These are phyloP conservation scores for Centropyge bicolor DNA, from an alignment of 2,797 vertebrate species.

Conservation along the genomic window DNA sequence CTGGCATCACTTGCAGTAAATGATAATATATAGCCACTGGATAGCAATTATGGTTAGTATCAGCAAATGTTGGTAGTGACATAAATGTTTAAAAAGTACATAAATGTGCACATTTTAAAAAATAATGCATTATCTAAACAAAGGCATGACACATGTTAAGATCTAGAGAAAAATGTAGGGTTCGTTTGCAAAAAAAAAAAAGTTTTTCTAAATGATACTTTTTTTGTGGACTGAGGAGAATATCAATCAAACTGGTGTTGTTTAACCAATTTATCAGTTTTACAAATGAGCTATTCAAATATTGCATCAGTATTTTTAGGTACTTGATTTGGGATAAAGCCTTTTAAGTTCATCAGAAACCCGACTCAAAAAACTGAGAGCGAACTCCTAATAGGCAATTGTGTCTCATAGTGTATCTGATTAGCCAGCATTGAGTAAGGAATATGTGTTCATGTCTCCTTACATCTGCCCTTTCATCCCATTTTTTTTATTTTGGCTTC, in stretches of 20 bases:
- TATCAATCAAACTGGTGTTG: neutral
- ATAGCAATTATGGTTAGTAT: constrained; percentile 34
- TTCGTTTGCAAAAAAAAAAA: neutral
- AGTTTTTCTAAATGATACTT: neutral
- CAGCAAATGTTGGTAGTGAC: constrained; percentile 11
- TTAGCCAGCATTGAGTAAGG: neutral
- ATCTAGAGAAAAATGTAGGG: neutral
- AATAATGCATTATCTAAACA: neutral
- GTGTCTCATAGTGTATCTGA: constrained; percentile 1
- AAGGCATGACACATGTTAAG: neutral
- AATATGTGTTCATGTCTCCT: neutral
- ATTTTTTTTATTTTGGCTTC: constrained; percentile 25
- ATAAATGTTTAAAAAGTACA: constrained; percentile 8
- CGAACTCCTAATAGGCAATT: neutral
- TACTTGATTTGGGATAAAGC: neutral
- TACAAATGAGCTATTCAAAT: neutral
- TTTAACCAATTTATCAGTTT: neutral
- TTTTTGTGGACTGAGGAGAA: neutral
- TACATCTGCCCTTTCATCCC: constrained; percentile 11
- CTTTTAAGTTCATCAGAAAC: constrained; percentile 14
- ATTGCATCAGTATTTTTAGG: neutral
- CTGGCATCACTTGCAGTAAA: constrained; percentile 22
- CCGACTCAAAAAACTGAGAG: neutral
- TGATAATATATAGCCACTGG: constrained; percentile 20
- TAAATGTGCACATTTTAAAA: neutral